Conservation (phyloP, 35 echinoderm and acorn worm genomes). For the Heliocidaris erythrogramma region DNA sequence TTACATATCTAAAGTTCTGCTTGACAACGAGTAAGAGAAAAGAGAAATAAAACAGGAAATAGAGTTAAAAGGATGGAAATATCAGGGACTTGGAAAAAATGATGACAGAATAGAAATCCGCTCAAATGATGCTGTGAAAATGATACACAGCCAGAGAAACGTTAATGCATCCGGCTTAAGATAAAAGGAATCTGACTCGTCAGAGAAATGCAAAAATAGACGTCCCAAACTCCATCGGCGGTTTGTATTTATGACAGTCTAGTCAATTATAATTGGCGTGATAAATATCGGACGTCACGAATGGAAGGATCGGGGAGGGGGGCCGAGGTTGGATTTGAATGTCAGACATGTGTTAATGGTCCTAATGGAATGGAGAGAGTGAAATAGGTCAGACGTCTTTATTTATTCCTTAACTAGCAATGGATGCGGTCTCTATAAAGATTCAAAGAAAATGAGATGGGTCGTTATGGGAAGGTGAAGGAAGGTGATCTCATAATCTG, state of each 20-base stretch:
- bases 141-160: not conserved
- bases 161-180: not conserved
- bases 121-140: not conserved
- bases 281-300: constrained; percentile 33
- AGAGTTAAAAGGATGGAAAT: not conserved
- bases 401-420: not conserved
- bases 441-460: not conserved
- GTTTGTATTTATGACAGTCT: constrained; percentile 26
- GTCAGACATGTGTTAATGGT: constrained; percentile 16
- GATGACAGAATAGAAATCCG: not conserved
- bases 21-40: not conserved
- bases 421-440: not conserved
- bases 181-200: constrained; percentile 11
- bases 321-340: constrained; percentile 12
- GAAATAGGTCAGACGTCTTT: constrained; percentile 2
- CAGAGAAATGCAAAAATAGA: constrained; percentile 23
- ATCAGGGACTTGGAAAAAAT: not conserved
- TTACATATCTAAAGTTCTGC: not conserved
- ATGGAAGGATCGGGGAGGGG: not conserved
- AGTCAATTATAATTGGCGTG: constrained; percentile 35
- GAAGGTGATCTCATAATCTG: not conserved
- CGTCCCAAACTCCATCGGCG: not conserved
- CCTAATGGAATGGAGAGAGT: not conserved
- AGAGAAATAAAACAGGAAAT: not conserved
- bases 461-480: not conserved